Conservation (phyloP, 2,797 vertebrate species). For the Artibeus lituratus region DNA sequence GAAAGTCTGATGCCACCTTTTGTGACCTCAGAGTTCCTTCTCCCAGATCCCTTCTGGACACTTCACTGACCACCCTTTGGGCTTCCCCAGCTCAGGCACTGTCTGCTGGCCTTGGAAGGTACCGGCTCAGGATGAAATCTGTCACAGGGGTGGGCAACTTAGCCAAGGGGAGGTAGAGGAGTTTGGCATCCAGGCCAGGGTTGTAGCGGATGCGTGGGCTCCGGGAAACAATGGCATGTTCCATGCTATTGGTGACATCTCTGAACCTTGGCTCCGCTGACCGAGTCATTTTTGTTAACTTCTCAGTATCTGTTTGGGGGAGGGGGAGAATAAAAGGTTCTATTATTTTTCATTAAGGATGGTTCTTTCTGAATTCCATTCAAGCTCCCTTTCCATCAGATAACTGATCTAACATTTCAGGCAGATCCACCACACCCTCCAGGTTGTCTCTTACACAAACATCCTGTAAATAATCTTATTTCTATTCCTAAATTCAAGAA, state of each 20-base stretch:
- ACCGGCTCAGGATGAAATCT: conserved; percentile 77
- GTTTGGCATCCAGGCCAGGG: conserved; percentile 89
- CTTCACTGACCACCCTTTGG: not conserved
- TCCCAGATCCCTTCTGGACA: not conserved
- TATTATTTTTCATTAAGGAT: not conserved
- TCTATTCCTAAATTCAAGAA: not conserved
- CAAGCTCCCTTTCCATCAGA: not conserved
- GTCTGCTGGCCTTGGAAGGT: conserved; percentile 56
- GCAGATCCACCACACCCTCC: not conserved
- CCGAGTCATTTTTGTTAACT: conserved; percentile 29
- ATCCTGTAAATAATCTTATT: not conserved
- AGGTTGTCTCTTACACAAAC: not conserved
- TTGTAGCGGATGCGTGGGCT: conserved; percentile 89
- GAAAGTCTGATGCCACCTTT: not conserved
- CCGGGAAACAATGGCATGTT: conserved; percentile 88
- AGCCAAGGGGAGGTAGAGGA: conserved; percentile 89
- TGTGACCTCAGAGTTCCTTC: not conserved
- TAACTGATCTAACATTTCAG: not conserved
- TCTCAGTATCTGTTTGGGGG: conserved; percentile 62
- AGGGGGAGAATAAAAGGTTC: not conserved
- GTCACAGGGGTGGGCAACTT: conserved; percentile 86
- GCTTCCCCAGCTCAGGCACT: conserved; percentile 33
- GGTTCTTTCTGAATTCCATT: not conserved
- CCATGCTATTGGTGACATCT: conserved; percentile 88
- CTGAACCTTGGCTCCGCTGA: conserved; percentile 48